phyloP scores from a whole-genome alignment of 2,888 invertebrate species.

The Podabrus alpinus region DNA sequence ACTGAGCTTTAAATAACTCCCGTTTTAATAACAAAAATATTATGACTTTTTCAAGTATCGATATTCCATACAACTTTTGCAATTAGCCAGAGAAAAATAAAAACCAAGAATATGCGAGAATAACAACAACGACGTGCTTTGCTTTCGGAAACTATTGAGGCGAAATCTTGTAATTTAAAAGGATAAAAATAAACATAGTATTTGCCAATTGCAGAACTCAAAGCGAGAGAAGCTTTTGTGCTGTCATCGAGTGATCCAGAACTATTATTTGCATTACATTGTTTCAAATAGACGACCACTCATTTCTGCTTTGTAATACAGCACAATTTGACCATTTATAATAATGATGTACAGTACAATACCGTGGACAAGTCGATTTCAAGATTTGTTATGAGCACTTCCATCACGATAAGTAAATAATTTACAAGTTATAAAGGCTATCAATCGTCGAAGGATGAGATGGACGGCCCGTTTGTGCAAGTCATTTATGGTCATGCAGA shows the following conservation, averaged over 20 bases:
- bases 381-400: neutral
- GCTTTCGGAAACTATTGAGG: neutral
- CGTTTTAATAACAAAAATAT: neutral
- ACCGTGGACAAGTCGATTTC: neutral
- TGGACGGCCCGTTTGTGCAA: too few relatives aligned
- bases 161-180: neutral
- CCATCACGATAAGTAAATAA: too few relatives aligned
- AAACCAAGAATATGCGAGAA: neutral
- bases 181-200: neutral
- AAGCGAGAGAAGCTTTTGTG: too few relatives aligned
- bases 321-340: neutral
- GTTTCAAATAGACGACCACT: neutral
- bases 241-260: too few relatives aligned
- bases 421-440: too few relatives aligned
- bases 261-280: neutral
- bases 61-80: neutral
- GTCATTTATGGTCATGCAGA: too few relatives aligned
- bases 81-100: neutral
- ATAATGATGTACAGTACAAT: neutral
- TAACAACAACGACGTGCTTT: neutral
- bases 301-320: neutral
- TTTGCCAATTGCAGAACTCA: neutral
- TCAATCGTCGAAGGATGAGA: too few relatives aligned
- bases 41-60: neutral
- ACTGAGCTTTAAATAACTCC: neutral